These are phyloP conservation scores for Salvelinus namaycush DNA, from an alignment of 2,113 vertebrate genomes.

Conservation along the genomic window DNA sequence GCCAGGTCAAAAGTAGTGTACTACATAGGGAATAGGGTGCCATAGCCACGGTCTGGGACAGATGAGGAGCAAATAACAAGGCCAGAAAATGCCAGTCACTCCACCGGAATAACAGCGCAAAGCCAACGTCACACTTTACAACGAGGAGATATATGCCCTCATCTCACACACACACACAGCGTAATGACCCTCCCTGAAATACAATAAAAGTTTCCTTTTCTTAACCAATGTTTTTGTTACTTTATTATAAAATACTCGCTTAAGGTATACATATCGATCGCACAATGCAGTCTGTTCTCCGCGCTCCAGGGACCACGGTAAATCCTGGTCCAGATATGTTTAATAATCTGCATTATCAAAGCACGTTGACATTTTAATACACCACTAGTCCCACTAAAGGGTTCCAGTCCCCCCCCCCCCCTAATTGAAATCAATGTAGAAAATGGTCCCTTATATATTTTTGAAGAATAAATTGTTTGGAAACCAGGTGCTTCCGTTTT, in stretches of 20 bases:
- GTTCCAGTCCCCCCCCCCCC: not conserved
- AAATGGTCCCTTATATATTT: not conserved
- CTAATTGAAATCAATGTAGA: too few species aligned
- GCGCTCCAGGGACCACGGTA: slow-evolving; percentile 14
- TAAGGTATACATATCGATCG: slow-evolving; percentile 6
- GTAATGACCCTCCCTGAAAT: not conserved
- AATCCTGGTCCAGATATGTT: slow-evolving; percentile 5
- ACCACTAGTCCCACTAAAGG: slow-evolving; percentile 1
- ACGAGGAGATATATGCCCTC: too few species aligned
- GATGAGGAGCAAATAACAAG: too few species aligned
- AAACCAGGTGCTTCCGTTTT: not conserved
- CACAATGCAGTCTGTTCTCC: slow-evolving; percentile 2
- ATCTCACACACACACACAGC: not conserved
- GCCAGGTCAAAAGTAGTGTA: too few species aligned
- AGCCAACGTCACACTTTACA: too few species aligned
- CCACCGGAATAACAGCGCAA: too few species aligned
- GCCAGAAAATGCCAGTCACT: too few species aligned
- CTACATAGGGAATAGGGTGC: too few species aligned
- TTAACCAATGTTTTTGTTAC: not conserved
- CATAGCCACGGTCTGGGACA: not conserved
- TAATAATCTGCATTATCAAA: slow-evolving; percentile 32
- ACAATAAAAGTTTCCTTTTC: not conserved
- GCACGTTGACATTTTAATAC: not conserved
- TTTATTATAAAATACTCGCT: not conserved
- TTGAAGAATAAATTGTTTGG: not conserved